Conservation (phyloP, 2,113 vertebrate genomes). For the Glaucidium brasilianum region DNA sequence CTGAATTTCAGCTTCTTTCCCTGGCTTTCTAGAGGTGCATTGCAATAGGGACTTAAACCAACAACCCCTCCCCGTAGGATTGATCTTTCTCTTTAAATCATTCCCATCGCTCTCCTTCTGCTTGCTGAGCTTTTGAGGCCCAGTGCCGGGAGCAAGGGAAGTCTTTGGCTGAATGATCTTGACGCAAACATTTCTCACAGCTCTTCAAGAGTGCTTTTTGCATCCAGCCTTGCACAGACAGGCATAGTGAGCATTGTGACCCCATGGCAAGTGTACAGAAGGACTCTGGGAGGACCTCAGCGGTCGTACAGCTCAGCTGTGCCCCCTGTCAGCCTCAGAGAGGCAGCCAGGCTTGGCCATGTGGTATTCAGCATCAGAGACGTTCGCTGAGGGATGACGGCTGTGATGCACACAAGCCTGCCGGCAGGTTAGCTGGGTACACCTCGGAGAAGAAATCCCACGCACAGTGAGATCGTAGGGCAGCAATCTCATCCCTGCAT, state of each 20-base stretch:
- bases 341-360: not conserved
- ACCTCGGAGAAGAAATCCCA: accelerated
- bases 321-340: not conserved
- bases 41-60: not conserved
- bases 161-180: not conserved
- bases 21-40: not conserved
- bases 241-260: accelerated
- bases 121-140: not conserved
- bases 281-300: not conserved
- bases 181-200: not conserved
- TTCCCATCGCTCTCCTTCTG: not conserved
- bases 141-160: not conserved
- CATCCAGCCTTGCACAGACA: not conserved
- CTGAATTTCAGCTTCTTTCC: not conserved
- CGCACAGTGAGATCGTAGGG: accelerated
- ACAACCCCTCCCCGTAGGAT: not conserved
- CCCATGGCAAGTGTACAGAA: not conserved
- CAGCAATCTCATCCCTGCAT: not conserved
- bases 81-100: not conserved
- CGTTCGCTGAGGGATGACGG: accelerated
- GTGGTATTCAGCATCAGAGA: not conserved
- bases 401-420: not conserved
- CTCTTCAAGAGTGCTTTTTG: not conserved
- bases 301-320: not conserved
- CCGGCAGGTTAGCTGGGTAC: not conserved